Evolutionary conservation across 1,140 invertebrate genomes (phyloP), one percentile per base, ranked within the genome.

Genomic region (Hyles vespertilio): DNA sequence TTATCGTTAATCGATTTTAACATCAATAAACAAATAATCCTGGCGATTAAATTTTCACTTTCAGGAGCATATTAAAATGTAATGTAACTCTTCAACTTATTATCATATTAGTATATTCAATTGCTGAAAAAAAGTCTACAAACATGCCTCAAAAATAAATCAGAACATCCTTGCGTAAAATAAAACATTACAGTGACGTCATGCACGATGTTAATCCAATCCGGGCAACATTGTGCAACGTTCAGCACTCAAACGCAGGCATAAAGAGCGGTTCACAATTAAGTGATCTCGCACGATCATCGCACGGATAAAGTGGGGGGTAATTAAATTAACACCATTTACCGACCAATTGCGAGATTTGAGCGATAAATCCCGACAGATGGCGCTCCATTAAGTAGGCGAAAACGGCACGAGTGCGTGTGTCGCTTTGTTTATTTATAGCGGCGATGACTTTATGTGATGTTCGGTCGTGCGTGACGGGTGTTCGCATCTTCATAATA

Each of bases 281-380:
- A 72, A 67, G 61, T 58, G 63, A 53, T 56, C 61, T 63, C 59
- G 61, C 65, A 43, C 58, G 62, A 67, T 68, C 66, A 63, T 51
- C 58, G 45, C 12, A 45, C 51, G 44, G 61, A 40, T 22, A 22
- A 8, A 5, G 36, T 40, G 57, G 47, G 59, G 64, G 69, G 55
- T 74, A 67, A 81, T 81, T 81, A 67, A 81, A 84, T 84, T 81
- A 84, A 77, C 76, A 70, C 74, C 67, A 74, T 59, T 81, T 79
- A 73, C 61, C 67, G 67, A 69, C 71, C 73, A 81, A 74, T 81
- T 84, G 74, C 68, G 72, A 79, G 80, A 83, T 83, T 83, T 80
- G 72, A 72, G 80, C 72, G 65, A 72, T 77, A 74, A 78, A 74
- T 75, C 67, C 57, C 59, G 59, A 52, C 67, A 79, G 69, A 74